Evolutionary conservation across 2,888 invertebrate genomes (phyloP).

Genomic region (Hypomecis atomaria): DNA sequence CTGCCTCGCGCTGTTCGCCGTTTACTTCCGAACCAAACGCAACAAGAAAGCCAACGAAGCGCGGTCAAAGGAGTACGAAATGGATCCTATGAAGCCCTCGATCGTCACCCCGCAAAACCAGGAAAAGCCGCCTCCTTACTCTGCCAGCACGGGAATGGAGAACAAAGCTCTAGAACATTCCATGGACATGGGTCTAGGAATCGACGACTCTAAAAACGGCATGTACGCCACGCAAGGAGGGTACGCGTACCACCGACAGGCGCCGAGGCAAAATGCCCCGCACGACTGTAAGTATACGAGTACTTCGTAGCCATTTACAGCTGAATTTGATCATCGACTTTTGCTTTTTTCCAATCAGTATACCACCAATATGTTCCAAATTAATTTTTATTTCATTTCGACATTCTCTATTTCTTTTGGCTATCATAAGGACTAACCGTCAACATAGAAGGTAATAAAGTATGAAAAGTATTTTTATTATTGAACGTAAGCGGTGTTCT

Average conservation of each 20-base stretch:
- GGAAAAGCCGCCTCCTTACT: conserved; percentile 95
- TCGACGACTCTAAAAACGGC: conserved; percentile 94
- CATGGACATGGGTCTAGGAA: conserved; percentile 91
- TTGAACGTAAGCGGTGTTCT: background rate
- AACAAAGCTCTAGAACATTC: conserved; percentile 96
- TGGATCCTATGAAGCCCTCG: conserved; percentile 93
- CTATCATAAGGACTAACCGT: conserved; percentile 64
- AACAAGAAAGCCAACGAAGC: conserved; percentile 92
- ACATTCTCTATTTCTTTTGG: conserved; percentile 53
- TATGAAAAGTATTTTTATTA: conserved; percentile 37
- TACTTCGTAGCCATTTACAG: background rate
- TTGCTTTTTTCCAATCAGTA: conserved; percentile 32
- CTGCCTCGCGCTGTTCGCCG: conserved; percentile 89
- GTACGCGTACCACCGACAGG: conserved; percentile 92
- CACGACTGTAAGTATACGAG: conserved; percentile 89
- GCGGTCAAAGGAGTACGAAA: conserved; percentile 94
- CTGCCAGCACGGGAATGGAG: conserved; percentile 93
- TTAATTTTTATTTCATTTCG: conserved; percentile 45
- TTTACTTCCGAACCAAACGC: conserved; percentile 90
- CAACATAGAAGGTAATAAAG: conserved; percentile 57
- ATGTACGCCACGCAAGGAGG: conserved; percentile 94
- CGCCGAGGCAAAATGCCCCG: conserved; percentile 88
- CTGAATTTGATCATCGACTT: conserved; percentile 18
- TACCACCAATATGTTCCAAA: conserved; percentile 30
- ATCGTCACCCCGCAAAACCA: conserved; percentile 94